phyloP scores from a whole-genome alignment of 1,140 invertebrate species.

The Heliconius hewitsoni region DNA sequence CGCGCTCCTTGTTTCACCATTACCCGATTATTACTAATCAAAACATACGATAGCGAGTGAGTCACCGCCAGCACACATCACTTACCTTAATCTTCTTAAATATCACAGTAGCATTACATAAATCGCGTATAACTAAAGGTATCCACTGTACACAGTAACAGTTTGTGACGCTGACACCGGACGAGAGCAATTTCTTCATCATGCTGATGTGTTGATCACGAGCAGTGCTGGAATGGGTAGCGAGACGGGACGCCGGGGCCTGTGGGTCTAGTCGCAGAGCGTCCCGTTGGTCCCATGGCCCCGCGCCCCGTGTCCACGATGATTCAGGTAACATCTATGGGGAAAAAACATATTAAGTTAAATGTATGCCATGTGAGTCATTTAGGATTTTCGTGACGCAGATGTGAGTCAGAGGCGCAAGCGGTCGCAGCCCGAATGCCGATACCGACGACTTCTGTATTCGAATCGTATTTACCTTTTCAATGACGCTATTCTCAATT shows the following conservation, averaged over 20 bases:
- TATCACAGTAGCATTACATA: constrained; percentile 76
- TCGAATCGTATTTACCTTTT: neutral
- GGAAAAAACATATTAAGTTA: constrained; percentile 49
- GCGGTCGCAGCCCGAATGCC: constrained; percentile 51
- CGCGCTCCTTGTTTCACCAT: constrained; percentile 36
- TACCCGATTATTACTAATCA: constrained; percentile 45
- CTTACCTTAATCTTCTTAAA: constrained; percentile 69
- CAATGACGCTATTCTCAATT: neutral
- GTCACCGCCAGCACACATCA: constrained; percentile 48
- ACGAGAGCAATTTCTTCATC: constrained; percentile 72
- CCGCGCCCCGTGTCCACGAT: constrained; percentile 37
- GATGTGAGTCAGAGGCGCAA: constrained; percentile 54
- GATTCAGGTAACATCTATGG: constrained; percentile 70
- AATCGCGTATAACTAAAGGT: constrained; percentile 39
- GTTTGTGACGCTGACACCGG: constrained; percentile 68
- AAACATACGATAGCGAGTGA: constrained; percentile 53
- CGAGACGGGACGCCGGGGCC: constrained; percentile 40
- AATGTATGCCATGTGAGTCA: constrained; percentile 61
- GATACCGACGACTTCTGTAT: constrained; percentile 33
- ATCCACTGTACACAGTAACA: constrained; percentile 50
- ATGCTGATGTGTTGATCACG: constrained; percentile 63
- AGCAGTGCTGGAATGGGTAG: constrained; percentile 68
- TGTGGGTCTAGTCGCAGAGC: constrained; percentile 16
- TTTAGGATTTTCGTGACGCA: constrained; percentile 65
- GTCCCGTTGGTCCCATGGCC: constrained; percentile 43